Evolutionary conservation across 2,797 vertebrate genomes (phyloP).

Genomic region (Urocyon cinereoargenteus): DNA sequence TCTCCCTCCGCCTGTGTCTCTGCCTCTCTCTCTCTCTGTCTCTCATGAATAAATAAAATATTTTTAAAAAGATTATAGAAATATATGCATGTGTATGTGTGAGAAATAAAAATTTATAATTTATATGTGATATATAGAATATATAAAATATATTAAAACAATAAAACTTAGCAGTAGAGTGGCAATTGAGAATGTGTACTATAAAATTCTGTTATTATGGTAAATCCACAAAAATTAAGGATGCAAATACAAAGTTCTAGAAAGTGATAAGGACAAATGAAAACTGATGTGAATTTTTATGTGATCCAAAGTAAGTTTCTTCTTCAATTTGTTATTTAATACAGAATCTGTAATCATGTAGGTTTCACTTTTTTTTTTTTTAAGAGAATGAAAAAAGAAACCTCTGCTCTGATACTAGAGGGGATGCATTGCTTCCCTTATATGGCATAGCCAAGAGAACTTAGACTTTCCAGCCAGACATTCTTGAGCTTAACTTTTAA

Average conservation of each 20-base stretch:
- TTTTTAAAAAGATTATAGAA: neutral
- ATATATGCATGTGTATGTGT: neutral
- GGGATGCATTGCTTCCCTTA: neutral
- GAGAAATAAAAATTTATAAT: neutral
- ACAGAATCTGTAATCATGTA: neutral
- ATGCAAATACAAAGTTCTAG: neutral
- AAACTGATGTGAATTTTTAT: neutral
- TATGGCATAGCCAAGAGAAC: neutral
- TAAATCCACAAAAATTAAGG: neutral
- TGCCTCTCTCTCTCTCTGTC: too few species aligned
- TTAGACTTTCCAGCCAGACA: neutral
- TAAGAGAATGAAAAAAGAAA: neutral
- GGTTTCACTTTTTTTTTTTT: neutral
- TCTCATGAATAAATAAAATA: too few species aligned
- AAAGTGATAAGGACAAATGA: neutral
- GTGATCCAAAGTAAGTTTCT: neutral
- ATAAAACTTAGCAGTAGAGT: neutral
- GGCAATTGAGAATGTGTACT: neutral
- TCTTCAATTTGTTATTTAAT: conserved; percentile 1
- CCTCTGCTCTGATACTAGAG: neutral
- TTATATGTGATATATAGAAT: neutral
- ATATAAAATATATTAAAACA: neutral
- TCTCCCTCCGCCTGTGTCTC: too few species aligned
- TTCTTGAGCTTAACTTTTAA: neutral
- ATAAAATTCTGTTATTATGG: neutral